Percentiles rank a stretch among this genome's conserved stretches.
phyloP scores from a whole-genome alignment of 2,888 invertebrate species.

The Myopa testacea region DNA sequence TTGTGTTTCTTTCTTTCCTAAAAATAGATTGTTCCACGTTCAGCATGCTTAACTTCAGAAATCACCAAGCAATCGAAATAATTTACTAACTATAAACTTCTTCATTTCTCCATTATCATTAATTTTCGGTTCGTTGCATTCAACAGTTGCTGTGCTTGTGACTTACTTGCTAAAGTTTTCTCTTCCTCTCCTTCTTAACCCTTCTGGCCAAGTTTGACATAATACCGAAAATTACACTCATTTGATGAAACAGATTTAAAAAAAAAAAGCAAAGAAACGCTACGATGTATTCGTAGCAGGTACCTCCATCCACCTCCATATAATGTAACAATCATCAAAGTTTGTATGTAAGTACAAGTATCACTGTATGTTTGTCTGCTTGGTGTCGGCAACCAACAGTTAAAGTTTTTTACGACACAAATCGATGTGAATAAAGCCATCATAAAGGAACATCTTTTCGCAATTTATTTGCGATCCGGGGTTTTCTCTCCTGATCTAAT shows the following conservation, averaged over 20 bases:
- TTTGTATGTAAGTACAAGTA: not conserved
- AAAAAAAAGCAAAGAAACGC: too few species aligned
- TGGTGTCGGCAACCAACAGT: not conserved
- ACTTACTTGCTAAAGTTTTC: not conserved
- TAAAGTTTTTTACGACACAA: slow-evolving; percentile 35
- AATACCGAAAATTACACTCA: not conserved
- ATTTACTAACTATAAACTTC: slow-evolving; percentile 8
- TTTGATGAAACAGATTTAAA: too few species aligned
- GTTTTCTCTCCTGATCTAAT: too few species aligned
- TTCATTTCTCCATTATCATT: slow-evolving; percentile 8
- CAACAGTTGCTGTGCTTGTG: too few species aligned
- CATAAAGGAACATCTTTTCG: not conserved
- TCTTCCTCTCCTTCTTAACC: not conserved
- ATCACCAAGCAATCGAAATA: not conserved
- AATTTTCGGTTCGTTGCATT: slow-evolving; percentile 4
- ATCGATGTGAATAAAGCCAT: slow-evolving; percentile 39
- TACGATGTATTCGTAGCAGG: too few species aligned
- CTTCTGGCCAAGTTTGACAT: not conserved
- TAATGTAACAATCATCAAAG: not conserved
- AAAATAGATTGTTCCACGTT: slow-evolving; percentile 16
- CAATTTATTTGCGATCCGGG: slow-evolving; percentile 35
- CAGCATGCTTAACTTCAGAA: not conserved
- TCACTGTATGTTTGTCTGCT: too few species aligned
- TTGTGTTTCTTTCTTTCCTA: not conserved
- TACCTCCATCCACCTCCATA: not conserved